phyloP scores from a whole-genome alignment of 2,797 vertebrate species.

The Liasis olivaceus region DNA sequence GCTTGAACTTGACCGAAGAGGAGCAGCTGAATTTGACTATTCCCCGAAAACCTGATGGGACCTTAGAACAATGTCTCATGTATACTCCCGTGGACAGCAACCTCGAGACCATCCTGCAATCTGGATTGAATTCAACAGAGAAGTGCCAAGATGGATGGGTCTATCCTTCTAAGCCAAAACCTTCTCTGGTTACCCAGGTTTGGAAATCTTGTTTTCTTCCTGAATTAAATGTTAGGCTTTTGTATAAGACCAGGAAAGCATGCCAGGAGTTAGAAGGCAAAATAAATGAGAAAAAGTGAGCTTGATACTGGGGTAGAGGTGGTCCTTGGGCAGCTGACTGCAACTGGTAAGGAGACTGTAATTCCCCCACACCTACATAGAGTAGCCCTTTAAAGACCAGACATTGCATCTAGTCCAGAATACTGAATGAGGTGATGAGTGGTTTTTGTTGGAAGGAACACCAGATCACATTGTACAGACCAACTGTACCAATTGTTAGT shows the following conservation, averaged over 20 bases:
- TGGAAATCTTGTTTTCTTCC: conserved; percentile 24
- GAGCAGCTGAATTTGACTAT: conserved; percentile 80
- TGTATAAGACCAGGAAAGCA: not conserved
- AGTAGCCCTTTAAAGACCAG: not conserved
- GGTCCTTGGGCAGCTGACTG: not conserved
- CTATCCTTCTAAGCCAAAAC: conserved; percentile 69
- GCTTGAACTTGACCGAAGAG: conserved; percentile 78
- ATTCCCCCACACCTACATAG: not conserved
- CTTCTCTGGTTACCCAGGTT: conserved; percentile 81
- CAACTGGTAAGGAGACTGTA: not conserved
- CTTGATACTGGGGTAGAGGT: not conserved
- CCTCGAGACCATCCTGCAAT: conserved; percentile 74
- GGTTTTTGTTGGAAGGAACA: not conserved
- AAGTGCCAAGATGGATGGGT: conserved; percentile 77
- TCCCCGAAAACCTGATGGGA: conserved; percentile 70
- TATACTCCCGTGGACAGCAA: conserved; percentile 76
- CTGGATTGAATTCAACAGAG: conserved; percentile 78
- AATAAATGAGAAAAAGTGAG: not conserved
- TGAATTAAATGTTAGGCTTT: not conserved
- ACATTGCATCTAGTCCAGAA: not conserved
- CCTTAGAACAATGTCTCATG: conserved; percentile 82
- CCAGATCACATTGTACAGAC: not conserved
- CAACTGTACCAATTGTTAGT: not conserved
- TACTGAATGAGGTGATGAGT: not conserved
- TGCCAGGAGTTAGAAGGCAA: not conserved